phyloP scores from a whole-genome alignment of 1,140 invertebrate species.

The silkworm (Bombyx mori) region DNA sequence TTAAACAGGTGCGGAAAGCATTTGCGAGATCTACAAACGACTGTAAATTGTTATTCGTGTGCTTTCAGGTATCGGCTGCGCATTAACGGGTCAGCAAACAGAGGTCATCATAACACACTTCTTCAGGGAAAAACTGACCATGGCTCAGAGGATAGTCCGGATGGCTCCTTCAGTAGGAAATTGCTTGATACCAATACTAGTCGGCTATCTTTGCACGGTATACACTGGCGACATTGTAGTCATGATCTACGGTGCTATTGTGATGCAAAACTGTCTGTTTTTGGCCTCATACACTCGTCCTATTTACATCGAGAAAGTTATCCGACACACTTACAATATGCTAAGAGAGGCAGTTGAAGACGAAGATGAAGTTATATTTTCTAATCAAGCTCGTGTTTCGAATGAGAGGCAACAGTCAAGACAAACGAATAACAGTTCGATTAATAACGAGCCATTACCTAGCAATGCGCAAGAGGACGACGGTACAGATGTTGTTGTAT shows the following conservation, averaged over 20 bases:
- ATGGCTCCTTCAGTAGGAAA: slow-evolving; percentile 58
- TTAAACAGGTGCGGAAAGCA: too few species aligned
- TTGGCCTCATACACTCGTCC: slow-evolving; percentile 55
- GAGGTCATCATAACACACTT: slow-evolving; percentile 66
- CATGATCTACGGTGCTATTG: slow-evolving; percentile 55
- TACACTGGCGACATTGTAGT: slow-evolving; percentile 47
- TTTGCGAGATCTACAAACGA: too few species aligned
- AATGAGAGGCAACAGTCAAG: slow-evolving; percentile 7
- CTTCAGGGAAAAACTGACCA: slow-evolving; percentile 57
- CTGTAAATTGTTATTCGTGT: too few species aligned
- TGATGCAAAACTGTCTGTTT: slow-evolving; percentile 48
- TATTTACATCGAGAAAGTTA: slow-evolving; percentile 55
- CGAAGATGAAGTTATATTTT: slow-evolving; percentile 66
- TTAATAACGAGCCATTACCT: slow-evolving; percentile 7
- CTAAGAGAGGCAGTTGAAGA: slow-evolving; percentile 58
- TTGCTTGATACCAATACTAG: slow-evolving; percentile 44
- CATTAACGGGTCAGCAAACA: slow-evolving; percentile 61
- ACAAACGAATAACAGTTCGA: slow-evolving; percentile 2
- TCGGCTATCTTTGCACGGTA: slow-evolving; percentile 45
- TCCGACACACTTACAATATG: slow-evolving; percentile 61
- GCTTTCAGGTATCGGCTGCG: slow-evolving; percentile 56
- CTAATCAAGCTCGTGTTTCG: slow-evolving; percentile 32
- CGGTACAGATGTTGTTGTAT: slow-evolving; percentile 51
- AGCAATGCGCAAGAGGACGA: slow-evolving; percentile 47
- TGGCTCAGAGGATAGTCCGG: slow-evolving; percentile 49